These are phyloP conservation scores for Tamandua tetradactyla DNA, from an alignment of 2,797 vertebrate species.

Conservation along the genomic window DNA sequence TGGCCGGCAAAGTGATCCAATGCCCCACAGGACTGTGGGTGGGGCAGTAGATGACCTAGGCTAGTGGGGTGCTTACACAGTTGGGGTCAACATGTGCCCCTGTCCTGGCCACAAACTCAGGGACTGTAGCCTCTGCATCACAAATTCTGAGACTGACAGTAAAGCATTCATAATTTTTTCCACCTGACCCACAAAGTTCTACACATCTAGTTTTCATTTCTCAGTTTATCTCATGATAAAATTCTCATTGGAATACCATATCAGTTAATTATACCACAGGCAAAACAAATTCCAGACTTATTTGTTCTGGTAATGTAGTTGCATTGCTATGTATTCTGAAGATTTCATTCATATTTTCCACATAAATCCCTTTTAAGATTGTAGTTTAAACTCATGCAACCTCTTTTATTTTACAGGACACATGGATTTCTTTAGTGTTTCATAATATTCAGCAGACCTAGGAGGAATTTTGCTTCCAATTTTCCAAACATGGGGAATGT, in stretches of 20 bases:
- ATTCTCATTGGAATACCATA: neutral
- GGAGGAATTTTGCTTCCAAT: neutral
- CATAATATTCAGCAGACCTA: neutral
- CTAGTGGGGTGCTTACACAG: no score
- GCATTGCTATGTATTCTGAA: conserved; percentile 20
- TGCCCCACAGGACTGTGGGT: no score
- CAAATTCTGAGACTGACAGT: neutral
- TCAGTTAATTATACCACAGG: neutral
- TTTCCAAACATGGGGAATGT: neutral
- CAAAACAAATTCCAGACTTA: conserved; percentile 18
- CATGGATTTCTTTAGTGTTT: conserved; percentile 23
- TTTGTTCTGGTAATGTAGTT: neutral
- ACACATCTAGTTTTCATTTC: neutral
- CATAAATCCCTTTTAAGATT: neutral
- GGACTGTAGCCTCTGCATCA: no score
- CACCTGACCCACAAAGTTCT: no score
- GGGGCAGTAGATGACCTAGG: no score
- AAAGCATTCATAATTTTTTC: neutral
- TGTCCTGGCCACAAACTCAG: no score
- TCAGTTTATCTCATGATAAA: neutral
- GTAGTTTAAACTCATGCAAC: neutral
- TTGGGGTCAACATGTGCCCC: no score
- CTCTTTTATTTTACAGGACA: no score
- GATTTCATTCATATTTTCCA: neutral
- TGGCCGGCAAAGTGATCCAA: no score